Evolutionary conservation across 2,797 vertebrate species (phyloP).

Genomic region (Anisognathus igniventris): DNA sequence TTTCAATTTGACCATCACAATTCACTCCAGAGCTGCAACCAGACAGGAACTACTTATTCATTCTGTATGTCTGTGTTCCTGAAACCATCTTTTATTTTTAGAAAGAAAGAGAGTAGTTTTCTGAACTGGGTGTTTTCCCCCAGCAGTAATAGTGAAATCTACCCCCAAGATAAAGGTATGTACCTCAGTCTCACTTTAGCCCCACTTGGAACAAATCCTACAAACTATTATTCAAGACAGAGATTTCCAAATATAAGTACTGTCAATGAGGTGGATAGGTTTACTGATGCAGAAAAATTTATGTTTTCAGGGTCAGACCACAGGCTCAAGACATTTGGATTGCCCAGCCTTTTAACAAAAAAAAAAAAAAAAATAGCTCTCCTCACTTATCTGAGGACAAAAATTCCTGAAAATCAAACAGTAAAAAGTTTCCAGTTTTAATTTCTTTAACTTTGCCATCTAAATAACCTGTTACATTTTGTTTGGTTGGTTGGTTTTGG

Average conservation of each 20-base stretch:
- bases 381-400: not conserved
- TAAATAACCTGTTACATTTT: not conserved
- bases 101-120: not conserved
- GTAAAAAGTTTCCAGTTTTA: not conserved
- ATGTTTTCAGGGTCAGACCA: not conserved
- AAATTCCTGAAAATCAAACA: not conserved
- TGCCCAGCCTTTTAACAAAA: not conserved
- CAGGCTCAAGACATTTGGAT: not conserved
- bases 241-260: not conserved
- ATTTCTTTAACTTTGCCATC: not conserved
- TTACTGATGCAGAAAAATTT: not conserved
- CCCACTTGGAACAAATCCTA: not conserved
- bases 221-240: not conserved
- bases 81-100: not conserved
- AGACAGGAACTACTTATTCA: not conserved
- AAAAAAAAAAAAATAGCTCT: not conserved
- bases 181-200: not conserved
- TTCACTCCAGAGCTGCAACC: not conserved
- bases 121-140: not conserved
- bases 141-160: not conserved
- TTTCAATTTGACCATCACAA: not conserved
- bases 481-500: rapidly evolving
- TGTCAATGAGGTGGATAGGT: not conserved
- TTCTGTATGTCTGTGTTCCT: not conserved
- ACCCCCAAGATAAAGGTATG: not conserved